Conservation (phyloP, 2,797 vertebrate species). For the Trachops cirrhosus region DNA sequence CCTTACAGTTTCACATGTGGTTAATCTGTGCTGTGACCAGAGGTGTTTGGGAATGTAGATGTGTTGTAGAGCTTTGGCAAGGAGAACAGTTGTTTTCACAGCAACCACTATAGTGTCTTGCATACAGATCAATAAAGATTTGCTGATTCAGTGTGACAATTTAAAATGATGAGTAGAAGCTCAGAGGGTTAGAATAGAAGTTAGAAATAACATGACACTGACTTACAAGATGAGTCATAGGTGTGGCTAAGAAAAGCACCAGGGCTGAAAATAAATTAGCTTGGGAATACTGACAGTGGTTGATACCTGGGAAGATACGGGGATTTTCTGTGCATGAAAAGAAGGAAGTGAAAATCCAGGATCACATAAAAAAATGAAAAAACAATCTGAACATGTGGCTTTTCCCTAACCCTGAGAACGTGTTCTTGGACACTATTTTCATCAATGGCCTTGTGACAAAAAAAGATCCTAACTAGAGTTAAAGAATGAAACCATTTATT, state of each 20-base stretch:
- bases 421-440: not conserved
- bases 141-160: not conserved
- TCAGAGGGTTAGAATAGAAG: slow-evolving; percentile 8
- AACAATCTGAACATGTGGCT: not conserved
- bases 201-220: slow-evolving; percentile 34
- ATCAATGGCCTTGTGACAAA: not conserved
- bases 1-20: not conserved
- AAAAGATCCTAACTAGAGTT: not conserved
- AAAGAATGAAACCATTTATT: not conserved
- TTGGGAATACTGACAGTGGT: slow-evolving; percentile 27
- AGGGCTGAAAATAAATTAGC: slow-evolving; percentile 47
- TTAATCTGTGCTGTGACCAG: not conserved
- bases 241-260: slow-evolving; percentile 41
- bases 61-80: not conserved
- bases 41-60: not conserved
- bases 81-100: not conserved
- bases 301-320: not conserved
- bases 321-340: not conserved
- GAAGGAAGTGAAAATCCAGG: not conserved
- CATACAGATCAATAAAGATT: slow-evolving; percentile 14
- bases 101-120: not conserved
- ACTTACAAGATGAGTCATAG: slow-evolving; percentile 37
- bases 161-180: slow-evolving; percentile 5
- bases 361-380: slow-evolving; percentile 1
- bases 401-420: not conserved